Evolutionary conservation across 2,888 invertebrate genomes (phyloP).

Genomic region (Seira musarum): DNA sequence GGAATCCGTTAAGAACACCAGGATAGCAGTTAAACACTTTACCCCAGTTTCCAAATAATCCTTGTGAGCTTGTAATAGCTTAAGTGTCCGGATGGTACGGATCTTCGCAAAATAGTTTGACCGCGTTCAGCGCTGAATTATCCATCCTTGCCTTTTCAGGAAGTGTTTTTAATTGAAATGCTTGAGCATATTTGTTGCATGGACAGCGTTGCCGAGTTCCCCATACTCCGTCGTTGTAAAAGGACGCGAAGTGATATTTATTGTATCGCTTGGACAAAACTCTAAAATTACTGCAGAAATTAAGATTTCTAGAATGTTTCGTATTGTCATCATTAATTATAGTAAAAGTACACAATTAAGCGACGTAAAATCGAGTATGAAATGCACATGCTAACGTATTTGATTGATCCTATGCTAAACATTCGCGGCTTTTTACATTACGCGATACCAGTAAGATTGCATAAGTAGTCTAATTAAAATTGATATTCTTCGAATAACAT

Average conservation of each 20-base stretch:
- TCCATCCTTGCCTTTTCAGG: constrained; percentile 19
- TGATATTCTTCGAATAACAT: no score
- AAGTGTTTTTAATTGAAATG: constrained; percentile 41
- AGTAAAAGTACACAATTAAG: no score
- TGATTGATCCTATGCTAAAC: no score
- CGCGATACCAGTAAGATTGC: no score
- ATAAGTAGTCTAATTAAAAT: no score
- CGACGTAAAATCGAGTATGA: no score
- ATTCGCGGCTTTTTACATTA: no score
- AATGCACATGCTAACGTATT: no score
- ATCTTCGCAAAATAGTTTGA: constrained; percentile 37
- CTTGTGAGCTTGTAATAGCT: constrained; percentile 23
- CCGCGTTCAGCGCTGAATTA: constrained; percentile 32
- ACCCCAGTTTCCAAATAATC: constrained; percentile 35
- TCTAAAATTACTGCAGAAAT: no score
- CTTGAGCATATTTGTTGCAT: constrained; percentile 27
- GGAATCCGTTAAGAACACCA: constrained; percentile 28
- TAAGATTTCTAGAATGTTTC: no score
- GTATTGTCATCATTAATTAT: no score
- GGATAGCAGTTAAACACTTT: constrained; percentile 20
- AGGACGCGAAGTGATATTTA: constrained; percentile 33
- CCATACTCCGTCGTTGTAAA: constrained; percentile 47
- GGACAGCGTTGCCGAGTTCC: constrained; percentile 33
- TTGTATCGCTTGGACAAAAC: no score
- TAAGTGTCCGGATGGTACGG: constrained; percentile 12